These are phyloP conservation scores for Microctenopoma lineatum DNA, from an alignment of 2,797 vertebrate species.

Conservation along the genomic window DNA sequence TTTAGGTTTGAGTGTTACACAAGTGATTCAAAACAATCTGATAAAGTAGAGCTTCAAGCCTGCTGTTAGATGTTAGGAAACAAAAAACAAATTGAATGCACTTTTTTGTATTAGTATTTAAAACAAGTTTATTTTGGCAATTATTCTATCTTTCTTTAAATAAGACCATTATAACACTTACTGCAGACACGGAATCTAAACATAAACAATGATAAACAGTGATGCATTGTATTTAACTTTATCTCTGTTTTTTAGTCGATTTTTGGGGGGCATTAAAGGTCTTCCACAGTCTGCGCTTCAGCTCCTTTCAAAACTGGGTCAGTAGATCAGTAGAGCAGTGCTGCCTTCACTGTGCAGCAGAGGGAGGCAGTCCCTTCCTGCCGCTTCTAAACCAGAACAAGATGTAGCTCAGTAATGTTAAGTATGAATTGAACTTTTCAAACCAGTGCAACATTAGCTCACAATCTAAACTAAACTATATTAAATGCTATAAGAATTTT, in stretches of 20 bases:
- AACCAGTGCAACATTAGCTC: not conserved
- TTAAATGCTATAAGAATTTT: too few relatives aligned
- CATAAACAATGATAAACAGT: not conserved
- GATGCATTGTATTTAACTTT: not conserved
- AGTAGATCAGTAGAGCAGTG: constrained; percentile 78
- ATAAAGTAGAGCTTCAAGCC: too few relatives aligned
- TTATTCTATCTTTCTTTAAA: too few relatives aligned
- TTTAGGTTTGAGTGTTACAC: too few relatives aligned
- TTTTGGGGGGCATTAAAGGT: not conserved
- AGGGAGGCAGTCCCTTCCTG: constrained; percentile 35
- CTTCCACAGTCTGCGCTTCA: not conserved
- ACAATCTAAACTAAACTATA: too few relatives aligned
- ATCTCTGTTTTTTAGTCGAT: too few relatives aligned
- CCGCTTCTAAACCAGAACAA: not conserved
- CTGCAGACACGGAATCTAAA: not conserved
- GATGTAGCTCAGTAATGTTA: not conserved
- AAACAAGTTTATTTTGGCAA: too few relatives aligned
- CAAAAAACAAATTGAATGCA: too few relatives aligned
- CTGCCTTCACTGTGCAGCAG: constrained; percentile 45
- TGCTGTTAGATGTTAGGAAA: too few relatives aligned
- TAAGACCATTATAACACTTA: too few relatives aligned
- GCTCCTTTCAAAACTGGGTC: constrained; percentile 68
- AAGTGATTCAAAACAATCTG: too few relatives aligned
- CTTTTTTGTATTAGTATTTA: too few relatives aligned
- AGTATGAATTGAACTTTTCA: not conserved